These are phyloP conservation scores for Spatulosminthurus flaviceps DNA, from an alignment of 2,888 invertebrate species.

Conservation along the genomic window DNA sequence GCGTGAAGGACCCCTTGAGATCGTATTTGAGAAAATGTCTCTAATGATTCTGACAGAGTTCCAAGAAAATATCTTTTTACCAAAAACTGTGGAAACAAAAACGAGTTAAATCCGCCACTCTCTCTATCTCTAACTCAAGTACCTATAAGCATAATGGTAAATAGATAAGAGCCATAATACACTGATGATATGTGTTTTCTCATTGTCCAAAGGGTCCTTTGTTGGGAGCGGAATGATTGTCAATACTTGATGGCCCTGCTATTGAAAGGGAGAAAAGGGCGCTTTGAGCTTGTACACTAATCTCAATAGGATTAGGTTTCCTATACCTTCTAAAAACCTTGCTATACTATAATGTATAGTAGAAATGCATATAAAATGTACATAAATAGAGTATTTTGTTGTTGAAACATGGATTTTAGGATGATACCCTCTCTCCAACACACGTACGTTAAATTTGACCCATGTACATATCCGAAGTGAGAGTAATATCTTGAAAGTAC, in stretches of 20 bases:
- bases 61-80: neutral
- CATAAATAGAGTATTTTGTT: no score
- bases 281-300: slow-evolving; percentile 49
- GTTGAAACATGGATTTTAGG: no score
- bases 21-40: no score
- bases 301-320: slow-evolving; percentile 49
- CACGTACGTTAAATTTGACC: no score
- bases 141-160: neutral
- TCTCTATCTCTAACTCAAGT: neutral
- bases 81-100: neutral
- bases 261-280: slow-evolving; percentile 28
- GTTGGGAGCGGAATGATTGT: slow-evolving; percentile 18
- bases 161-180: slow-evolving; percentile 2
- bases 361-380: no score
- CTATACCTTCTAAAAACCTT: slow-evolving; percentile 47
- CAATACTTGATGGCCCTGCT: slow-evolving; percentile 22
- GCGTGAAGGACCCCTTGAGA: no score
- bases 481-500: slow-evolving; percentile 52
- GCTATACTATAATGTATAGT: no score
- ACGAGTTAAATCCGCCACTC: slow-evolving; percentile 12
- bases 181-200: slow-evolving; percentile 18
- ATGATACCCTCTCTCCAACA: no score
- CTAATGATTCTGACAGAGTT: no score
- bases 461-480: no score
- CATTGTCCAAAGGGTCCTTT: neutral